Evolutionary conservation across 1,140 invertebrate species (phyloP).

Genomic region (Microplitis mediator): DNA sequence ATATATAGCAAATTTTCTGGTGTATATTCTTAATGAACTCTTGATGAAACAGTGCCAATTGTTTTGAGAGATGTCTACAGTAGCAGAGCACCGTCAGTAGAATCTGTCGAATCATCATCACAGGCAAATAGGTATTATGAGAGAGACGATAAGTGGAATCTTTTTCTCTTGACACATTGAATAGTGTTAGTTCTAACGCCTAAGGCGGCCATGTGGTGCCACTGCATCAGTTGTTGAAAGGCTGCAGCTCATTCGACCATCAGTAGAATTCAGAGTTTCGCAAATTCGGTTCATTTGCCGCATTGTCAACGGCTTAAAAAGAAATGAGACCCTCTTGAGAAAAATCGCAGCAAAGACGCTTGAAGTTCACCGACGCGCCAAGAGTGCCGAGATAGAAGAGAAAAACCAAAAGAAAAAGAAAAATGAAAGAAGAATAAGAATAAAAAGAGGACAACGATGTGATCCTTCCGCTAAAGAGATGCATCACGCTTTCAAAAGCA

Average conservation of each 20-base stretch:
- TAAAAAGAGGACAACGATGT: constrained; percentile 15
- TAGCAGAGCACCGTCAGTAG: constrained; percentile 29
- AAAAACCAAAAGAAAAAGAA: background rate
- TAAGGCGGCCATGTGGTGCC: constrained; percentile 36
- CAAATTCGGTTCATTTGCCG: constrained; percentile 64
- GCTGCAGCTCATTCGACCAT: constrained; percentile 12
- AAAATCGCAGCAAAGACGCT: constrained; percentile 56
- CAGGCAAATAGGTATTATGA: constrained; percentile 6
- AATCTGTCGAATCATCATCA: constrained; percentile 35
- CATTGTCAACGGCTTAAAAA: constrained; percentile 59
- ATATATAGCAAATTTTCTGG: constrained; percentile 15
- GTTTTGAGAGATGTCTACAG: no score
- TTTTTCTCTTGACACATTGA: constrained; percentile 59
- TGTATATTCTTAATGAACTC: constrained; percentile 53
- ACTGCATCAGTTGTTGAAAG: constrained; percentile 9
- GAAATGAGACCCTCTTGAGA: constrained; percentile 54
- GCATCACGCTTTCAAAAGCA: background rate
- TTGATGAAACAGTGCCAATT: constrained; percentile 25
- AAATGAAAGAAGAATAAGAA: constrained; percentile 12
- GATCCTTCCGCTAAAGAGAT: background rate
- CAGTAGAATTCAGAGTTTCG: constrained; percentile 49
- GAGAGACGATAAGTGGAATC: constrained; percentile 36
- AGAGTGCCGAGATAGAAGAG: constrained; percentile 7
- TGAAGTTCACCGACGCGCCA: constrained; percentile 56
- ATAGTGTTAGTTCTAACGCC: constrained; percentile 63